Base-by-base conservation (phyloP, 2,113 vertebrate species). In the Todiramphus saurophagus region DNA sequence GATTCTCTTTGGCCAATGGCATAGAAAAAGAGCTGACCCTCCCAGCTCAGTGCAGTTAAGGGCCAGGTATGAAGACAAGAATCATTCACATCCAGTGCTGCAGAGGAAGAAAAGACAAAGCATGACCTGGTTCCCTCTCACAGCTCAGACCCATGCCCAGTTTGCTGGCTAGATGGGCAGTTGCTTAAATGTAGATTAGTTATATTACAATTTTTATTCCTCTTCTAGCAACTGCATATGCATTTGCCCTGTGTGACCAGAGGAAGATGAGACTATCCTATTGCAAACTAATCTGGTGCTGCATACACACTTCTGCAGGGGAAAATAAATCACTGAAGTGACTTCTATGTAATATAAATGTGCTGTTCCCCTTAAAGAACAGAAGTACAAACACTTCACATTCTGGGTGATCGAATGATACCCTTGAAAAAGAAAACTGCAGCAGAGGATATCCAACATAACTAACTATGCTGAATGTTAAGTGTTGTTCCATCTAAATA, bases 321-420 rank as follows among this genome's bases (percentile, higher is more conserved):
- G 86, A 93, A 95, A 96, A 95, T 94, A 96, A 94, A 97, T 96
- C 96, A 90, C 83, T 75, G 53, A 64, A 94, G 88, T 84, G 86
- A 93, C 95, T 96, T 94, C 76, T 44, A 10, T 63, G 80, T 91
- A 93, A 97, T 96, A 94, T 33, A 95, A 95, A 96, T 93, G 95
- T 69, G 83, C 69, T 96, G 64, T 48, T 96, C 89, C 48, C 58
- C 86, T 96, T 84, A 96, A 94, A 96, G 89, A 96, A 87, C 83
- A 95, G 76, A 68, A 94, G 86, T 89, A 95, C 90, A 90, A 96
- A 92, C 89, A 94, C 86, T 92, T 94, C 94, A 87, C 83, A 87
- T 77, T 72, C 92, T 76, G 80, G 80, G 70, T 89, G 91, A 96
- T 92, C 1, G 59, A 97, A 82, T 69, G 69, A 96, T 92, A 96